phyloP scores from a whole-genome alignment of 2,888 invertebrate genomes.

The Andrena camellia region DNA sequence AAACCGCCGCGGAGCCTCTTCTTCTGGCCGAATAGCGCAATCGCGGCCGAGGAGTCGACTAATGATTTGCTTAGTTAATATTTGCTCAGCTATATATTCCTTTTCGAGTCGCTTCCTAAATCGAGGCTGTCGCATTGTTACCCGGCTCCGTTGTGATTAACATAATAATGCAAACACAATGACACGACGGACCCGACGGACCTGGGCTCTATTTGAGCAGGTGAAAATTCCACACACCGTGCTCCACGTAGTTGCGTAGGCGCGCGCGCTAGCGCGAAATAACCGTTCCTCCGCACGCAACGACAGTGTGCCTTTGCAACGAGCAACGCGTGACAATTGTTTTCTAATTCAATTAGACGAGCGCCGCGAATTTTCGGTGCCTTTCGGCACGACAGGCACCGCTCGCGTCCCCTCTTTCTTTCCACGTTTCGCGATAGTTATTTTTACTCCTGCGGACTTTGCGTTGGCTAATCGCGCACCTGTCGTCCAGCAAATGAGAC shows the following conservation, averaged over 20 bases:
- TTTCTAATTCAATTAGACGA: conserved; percentile 82
- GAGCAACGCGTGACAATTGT: conserved; percentile 75
- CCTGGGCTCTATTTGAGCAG: conserved; percentile 82
- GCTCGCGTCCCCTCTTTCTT: conserved; percentile 41
- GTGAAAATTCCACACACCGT: conserved; percentile 80
- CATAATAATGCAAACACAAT: conserved; percentile 85
- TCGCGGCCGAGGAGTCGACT: conserved; percentile 73
- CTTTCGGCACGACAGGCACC: conserved; percentile 41
- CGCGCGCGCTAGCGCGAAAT: conserved; percentile 55
- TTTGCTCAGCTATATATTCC: conserved; percentile 81
- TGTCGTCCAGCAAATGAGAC: neutral
- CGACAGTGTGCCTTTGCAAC: conserved; percentile 40
- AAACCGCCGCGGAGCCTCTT: neutral
- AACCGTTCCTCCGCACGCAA: conserved; percentile 29
- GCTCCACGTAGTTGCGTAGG: conserved; percentile 72
- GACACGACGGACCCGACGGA: conserved; percentile 76
- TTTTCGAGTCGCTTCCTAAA: conserved; percentile 84
- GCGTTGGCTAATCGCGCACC: conserved; percentile 5
- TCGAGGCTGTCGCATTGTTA: conserved; percentile 84
- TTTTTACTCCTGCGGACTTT: conserved; percentile 32
- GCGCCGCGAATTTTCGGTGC: conserved; percentile 75
- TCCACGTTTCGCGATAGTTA: conserved; percentile 12
- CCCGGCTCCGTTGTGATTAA: conserved; percentile 81
- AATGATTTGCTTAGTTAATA: conserved; percentile 84
- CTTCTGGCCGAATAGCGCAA: conserved; percentile 14